Evolutionary conservation across 2,888 invertebrate species (phyloP).

Genomic region (Odontothrips loti): DNA sequence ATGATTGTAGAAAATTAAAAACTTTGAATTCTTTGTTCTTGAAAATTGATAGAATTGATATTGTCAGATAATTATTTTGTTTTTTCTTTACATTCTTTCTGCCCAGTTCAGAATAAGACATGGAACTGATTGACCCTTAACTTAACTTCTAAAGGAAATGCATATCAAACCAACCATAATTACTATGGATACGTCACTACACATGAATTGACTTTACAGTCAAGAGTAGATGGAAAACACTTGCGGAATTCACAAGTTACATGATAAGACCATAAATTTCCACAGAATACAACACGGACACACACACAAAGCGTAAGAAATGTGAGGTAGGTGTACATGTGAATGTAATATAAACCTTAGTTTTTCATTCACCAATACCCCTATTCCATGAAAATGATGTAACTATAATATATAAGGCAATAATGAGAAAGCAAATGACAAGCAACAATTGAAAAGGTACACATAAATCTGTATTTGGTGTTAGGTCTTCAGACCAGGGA

Average conservation of each 20-base stretch:
- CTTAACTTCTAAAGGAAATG: not conserved
- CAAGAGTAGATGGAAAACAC: not conserved
- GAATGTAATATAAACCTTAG: not conserved
- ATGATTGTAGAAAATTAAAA: too few relatives aligned
- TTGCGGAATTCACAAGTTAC: not conserved
- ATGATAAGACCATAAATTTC: too few relatives aligned
- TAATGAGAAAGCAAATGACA: slow-evolving; percentile 2
- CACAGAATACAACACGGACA: too few relatives aligned
- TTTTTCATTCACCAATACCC: not conserved
- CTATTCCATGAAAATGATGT: not conserved
- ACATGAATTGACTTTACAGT: not conserved
- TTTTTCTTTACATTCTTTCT: too few relatives aligned
- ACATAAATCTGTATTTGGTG: slow-evolving; percentile 2
- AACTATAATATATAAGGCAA: not conserved
- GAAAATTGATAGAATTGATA: too few relatives aligned
- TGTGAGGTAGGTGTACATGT: not conserved
- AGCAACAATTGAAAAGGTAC: not conserved
- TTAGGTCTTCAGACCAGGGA: not conserved
- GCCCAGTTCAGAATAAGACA: too few relatives aligned
- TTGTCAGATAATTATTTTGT: too few relatives aligned
- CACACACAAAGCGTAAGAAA: not conserved
- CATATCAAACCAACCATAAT: not conserved
- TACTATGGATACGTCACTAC: not conserved
- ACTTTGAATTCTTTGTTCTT: too few relatives aligned
- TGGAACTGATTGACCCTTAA: not conserved